Conservation (phyloP, 92 coral and sea anemone species). For the Desmophyllum pertusum region DNA sequence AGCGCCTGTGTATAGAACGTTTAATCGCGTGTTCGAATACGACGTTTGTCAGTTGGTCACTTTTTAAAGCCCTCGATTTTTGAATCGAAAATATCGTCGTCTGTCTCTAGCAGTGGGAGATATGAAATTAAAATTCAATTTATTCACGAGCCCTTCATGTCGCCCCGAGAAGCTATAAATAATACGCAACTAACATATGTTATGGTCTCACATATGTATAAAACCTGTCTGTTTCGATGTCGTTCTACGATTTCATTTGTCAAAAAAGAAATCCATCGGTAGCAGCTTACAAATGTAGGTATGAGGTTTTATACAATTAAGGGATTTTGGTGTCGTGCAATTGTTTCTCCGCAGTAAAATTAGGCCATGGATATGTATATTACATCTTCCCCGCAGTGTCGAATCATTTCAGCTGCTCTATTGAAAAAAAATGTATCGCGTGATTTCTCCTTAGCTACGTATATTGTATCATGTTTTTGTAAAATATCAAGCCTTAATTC, state of each 20-base stretch:
- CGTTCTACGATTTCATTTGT: neutral
- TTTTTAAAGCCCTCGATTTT: conserved; percentile 7
- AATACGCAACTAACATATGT: no score
- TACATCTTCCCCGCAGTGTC: neutral
- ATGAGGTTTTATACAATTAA: neutral
- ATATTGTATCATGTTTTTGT: neutral
- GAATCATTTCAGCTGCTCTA: neutral
- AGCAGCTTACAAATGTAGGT: no score
- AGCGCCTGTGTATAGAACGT: neutral
- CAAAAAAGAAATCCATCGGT: neutral
- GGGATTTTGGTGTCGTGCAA: neutral
- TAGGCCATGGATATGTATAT: neutral
- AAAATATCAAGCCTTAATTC: neutral
- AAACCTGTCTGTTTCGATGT: neutral
- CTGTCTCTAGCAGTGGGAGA: conserved; percentile 19
- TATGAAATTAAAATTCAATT: conserved; percentile 19
- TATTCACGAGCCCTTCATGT: conserved; percentile 3
- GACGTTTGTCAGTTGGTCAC: no score
- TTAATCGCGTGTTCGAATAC: neutral
- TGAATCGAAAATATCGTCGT: neutral
- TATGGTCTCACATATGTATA: neutral
- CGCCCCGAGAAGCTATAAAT: neutral
- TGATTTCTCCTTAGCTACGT: neutral
- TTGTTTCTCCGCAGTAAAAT: neutral
- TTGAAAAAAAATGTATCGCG: no score